Percentiles rank a stretch among this genome's conserved stretches.
These are phyloP conservation scores for Ceramica pisi DNA, from an alignment of 2,888 invertebrate genomes.

Conservation along the genomic window DNA sequence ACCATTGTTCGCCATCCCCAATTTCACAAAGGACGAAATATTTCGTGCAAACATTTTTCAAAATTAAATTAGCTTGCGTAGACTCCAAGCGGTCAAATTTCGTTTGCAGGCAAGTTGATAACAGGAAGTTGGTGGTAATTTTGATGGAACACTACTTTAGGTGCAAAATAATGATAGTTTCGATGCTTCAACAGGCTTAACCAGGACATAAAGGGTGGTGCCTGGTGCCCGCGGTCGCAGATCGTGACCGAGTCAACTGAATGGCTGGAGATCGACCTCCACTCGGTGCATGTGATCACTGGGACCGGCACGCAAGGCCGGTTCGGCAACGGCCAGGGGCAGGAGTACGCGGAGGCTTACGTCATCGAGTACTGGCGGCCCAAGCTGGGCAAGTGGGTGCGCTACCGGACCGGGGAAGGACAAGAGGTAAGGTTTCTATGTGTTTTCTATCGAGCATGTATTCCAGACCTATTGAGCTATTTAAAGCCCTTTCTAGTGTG, in stretches of 20 bases:
- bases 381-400: constrained; percentile 95
- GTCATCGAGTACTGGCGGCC: constrained; percentile 96
- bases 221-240: constrained; percentile 97
- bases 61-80: constrained; percentile 17
- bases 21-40: constrained; percentile 21
- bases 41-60: constrained; percentile 20
- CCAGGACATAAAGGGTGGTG: constrained; percentile 96
- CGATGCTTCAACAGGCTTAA: constrained; percentile 92
- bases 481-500: too few relatives aligned
- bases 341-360: constrained; percentile 96
- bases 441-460: not conserved
- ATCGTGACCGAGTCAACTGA: constrained; percentile 94
- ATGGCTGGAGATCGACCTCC: constrained; percentile 96
- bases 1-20: constrained; percentile 27
- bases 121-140: not conserved
- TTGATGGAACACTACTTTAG: not conserved
- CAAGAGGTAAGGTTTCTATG: constrained; percentile 92
- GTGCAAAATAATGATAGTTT: constrained; percentile 1
- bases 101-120: constrained; percentile 8
- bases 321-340: constrained; percentile 97
- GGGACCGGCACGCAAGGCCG: constrained; percentile 96
- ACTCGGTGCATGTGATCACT: constrained; percentile 95
- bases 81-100: constrained; percentile 1
- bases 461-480: not conserved
- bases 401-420: constrained; percentile 94